Base-by-base conservation (phyloP, 2,797 vertebrate genomes). In the Salmo trutta region DNA sequence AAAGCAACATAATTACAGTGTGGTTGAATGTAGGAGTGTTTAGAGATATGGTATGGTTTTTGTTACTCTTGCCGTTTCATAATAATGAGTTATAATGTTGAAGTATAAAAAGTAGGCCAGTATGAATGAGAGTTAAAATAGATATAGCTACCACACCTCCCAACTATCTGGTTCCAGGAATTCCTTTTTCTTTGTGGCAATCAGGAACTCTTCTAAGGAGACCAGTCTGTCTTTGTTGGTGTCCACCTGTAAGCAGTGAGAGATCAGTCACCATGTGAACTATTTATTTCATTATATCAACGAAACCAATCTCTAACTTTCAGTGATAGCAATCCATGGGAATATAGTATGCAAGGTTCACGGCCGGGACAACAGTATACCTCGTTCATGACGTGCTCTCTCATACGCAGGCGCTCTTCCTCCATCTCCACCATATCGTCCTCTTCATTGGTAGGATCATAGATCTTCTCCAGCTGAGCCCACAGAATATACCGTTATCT, bases 361-460 rank as follows among this genome's bases (percentile, higher is more conserved):
- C 19, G 5, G 5, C 33, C 16, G 19, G 56, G 56, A 24, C 31
- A 16, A 15, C n/a, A 16, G 19, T 17, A 17, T 88, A 97, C 98
- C 97, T 99, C 98, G 72, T 95, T 99, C 98, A 99, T 98, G 51
- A 99, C 98, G 67, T 99, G 98, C 74, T 99, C 98, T 81, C 98
- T 96, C 98, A 99, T 99, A 71, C 98, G 94, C 59, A 99, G 92
- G 78, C 97, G 93, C 91, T 99, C 98, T 86, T 99, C 98, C 87
- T 99, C 98, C 98, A 99, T 99, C 92, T 99, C 98, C 85, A 99
- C 89, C 98, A 99, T 99, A 85, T 99, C 98, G 70, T 99, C 98
- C 79, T 99, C 98, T 92, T 97, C 97, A 66, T 99, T 98, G 84
- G 95, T 95, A 36, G 97, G 96, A 81, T 99, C 96, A 36, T 99